A percentile compares a stretch with the other conserved stretches of the same genome.
phyloP scores from a whole-genome alignment of 37 sponge, comb jelly and placozoan genomes.

The Diacarnus erythraeanus region DNA sequence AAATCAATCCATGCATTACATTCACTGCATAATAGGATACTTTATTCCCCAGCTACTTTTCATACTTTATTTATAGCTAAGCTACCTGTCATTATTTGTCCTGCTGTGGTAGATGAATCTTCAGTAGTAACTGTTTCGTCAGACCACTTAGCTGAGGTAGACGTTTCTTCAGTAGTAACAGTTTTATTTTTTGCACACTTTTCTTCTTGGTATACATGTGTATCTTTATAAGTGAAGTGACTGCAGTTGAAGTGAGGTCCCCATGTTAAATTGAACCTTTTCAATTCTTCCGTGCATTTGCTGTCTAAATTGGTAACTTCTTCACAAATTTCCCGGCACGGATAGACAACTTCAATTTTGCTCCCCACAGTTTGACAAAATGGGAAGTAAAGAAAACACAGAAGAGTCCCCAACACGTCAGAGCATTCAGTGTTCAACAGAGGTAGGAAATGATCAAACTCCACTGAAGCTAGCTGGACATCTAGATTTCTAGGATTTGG shows the following conservation, averaged over 20 bases:
- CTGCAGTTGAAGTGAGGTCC: not conserved
- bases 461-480: not conserved
- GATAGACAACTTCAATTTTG: not conserved
- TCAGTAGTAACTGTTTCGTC: too few relatives aligned
- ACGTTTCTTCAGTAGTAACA: too few relatives aligned
- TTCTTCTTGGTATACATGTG: too few relatives aligned
- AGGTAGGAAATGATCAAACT: not conserved
- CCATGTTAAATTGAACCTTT: not conserved
- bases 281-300: not conserved
- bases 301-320: not conserved
- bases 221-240: not conserved
- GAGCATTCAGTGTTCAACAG: conserved; percentile 21
- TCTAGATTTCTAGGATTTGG: conserved; percentile 1
- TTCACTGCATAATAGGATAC: too few relatives aligned
- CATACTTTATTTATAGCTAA: too few relatives aligned
- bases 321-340: conserved; percentile 23
- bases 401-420: not conserved
- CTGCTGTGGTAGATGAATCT: too few relatives aligned
- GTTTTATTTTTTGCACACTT: too few relatives aligned
- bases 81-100: too few relatives aligned
- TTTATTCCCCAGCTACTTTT: too few relatives aligned
- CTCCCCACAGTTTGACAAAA: not conserved
- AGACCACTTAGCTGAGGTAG: too few relatives aligned
- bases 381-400: conserved; percentile 50
- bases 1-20: too few relatives aligned